These are phyloP conservation scores for Epirrhoe alternata DNA, from an alignment of 2,888 invertebrate genomes.

Conservation along the genomic window DNA sequence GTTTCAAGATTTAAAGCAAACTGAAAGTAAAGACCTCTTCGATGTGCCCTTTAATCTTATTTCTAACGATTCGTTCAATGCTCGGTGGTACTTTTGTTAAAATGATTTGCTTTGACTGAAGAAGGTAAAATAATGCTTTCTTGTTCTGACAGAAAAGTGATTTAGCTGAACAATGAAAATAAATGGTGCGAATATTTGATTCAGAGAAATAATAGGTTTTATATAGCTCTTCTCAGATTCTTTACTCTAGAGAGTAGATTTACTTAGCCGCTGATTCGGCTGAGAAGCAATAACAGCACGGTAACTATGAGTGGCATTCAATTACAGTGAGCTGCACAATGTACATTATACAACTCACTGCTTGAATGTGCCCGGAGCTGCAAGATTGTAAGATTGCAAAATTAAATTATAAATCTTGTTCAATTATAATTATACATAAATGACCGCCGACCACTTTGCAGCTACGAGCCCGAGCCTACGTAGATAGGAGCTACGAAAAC, in stretches of 20 bases:
- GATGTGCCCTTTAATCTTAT: conserved; percentile 35
- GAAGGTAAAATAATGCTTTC: conserved; percentile 36
- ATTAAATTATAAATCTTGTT: background rate
- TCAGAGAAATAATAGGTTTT: conserved; percentile 22
- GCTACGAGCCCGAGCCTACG: conserved; percentile 16
- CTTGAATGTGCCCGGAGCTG: background rate
- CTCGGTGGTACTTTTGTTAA: conserved; percentile 28
- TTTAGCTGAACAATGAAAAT: conserved; percentile 36
- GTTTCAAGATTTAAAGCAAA: conserved; percentile 21
- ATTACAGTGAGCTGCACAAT: conserved; percentile 4
- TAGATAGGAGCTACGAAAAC: conserved; percentile 39
- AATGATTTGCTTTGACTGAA: conserved; percentile 34
- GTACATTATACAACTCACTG: background rate
- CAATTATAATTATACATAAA: conserved; percentile 12
- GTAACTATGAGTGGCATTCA: conserved; percentile 17
- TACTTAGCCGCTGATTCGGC: conserved; percentile 10
- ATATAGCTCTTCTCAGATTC: conserved; percentile 10
- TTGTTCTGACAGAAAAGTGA: conserved; percentile 36
- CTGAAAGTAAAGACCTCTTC: conserved; percentile 30
- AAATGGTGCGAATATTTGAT: conserved; percentile 36
- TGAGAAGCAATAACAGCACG: background rate
- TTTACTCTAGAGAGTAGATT: conserved; percentile 6
- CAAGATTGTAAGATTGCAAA: background rate
- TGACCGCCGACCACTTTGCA: conserved; percentile 6
- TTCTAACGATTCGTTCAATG: conserved; percentile 29